A percentile compares a stretch with the other conserved stretches of the same genome.
phyloP scores from a whole-genome alignment of 2,797 vertebrate species.

The Gila robusta region DNA sequence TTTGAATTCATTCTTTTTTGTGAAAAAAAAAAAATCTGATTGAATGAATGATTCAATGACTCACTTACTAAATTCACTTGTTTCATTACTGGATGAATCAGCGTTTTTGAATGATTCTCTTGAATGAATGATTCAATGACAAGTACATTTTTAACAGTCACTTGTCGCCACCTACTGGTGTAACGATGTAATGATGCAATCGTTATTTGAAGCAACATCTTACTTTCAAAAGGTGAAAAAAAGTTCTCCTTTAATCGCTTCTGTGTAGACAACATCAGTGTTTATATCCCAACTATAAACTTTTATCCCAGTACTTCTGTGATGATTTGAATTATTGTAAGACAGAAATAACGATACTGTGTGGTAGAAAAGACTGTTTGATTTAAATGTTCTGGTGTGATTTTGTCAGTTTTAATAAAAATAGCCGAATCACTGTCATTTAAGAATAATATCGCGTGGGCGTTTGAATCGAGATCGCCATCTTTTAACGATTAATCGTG shows the following conservation, averaged over 20 bases:
- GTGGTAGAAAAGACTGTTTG: neutral
- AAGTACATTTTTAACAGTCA: too few relatives aligned
- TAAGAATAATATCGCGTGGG: neutral
- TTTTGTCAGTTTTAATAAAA: too few relatives aligned
- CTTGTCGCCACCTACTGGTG: neutral
- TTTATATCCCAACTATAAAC: neutral
- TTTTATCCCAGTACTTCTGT: neutral
- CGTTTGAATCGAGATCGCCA: neutral
- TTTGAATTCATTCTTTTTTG: neutral
- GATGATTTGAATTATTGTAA: neutral
- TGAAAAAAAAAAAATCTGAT: too few relatives aligned
- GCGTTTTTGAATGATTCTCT: neutral
- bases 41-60: neutral
- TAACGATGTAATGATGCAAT: neutral
- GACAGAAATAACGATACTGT: neutral
- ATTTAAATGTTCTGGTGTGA: too few relatives aligned
- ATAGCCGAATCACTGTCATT: neutral
- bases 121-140: neutral
- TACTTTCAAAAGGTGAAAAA: neutral
- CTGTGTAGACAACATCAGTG: neutral
- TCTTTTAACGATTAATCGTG: neutral
- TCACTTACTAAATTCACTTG: neutral
- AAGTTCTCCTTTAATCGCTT: too few relatives aligned
- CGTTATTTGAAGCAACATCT: accelerated
- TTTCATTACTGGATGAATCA: neutral